phyloP scores from a whole-genome alignment of 2,888 invertebrate genomes.

The Mythimna impura region DNA sequence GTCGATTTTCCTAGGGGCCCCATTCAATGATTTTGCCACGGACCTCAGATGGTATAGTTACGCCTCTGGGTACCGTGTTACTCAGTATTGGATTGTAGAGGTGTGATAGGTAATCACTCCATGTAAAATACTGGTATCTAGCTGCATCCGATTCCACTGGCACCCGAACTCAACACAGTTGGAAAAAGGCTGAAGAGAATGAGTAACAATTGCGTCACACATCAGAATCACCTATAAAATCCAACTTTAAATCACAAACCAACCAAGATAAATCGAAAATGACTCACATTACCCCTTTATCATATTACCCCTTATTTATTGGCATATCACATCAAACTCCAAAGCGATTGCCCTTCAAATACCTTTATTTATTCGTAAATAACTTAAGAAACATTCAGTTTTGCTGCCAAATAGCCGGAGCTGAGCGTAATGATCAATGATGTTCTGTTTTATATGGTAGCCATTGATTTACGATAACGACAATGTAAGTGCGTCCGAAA shows the following conservation, averaged over 20 bases:
- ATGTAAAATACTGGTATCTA: too few relatives aligned
- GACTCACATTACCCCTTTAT: neutral
- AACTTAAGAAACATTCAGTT: constrained; percentile 47
- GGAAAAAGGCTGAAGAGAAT: neutral
- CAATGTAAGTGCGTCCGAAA: constrained; percentile 81
- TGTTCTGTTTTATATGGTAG: constrained; percentile 64
- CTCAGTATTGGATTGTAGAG: too few relatives aligned
- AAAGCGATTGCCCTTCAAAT: constrained; percentile 34
- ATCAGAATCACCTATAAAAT: neutral
- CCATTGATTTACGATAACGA: constrained; percentile 85
- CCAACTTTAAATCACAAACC: neutral
- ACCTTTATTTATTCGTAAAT: constrained; percentile 52
- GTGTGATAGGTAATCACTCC: too few relatives aligned
- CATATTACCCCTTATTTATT: constrained; percentile 39
- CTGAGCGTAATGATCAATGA: constrained; percentile 60
- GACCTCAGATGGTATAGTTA: too few relatives aligned
- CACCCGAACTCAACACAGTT: too few relatives aligned
- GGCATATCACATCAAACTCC: constrained; percentile 31
- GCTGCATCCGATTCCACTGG: too few relatives aligned
- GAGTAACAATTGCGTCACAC: neutral
- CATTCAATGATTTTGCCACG: too few relatives aligned
- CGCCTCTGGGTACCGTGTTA: too few relatives aligned
- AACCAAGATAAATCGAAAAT: neutral
- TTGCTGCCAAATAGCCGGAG: constrained; percentile 59
- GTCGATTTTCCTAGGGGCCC: too few relatives aligned